A percentile compares a stretch with the other conserved stretches of the same genome.
phyloP scores from a whole-genome alignment of 1,140 invertebrate species.

The Drosophila asahinai region DNA sequence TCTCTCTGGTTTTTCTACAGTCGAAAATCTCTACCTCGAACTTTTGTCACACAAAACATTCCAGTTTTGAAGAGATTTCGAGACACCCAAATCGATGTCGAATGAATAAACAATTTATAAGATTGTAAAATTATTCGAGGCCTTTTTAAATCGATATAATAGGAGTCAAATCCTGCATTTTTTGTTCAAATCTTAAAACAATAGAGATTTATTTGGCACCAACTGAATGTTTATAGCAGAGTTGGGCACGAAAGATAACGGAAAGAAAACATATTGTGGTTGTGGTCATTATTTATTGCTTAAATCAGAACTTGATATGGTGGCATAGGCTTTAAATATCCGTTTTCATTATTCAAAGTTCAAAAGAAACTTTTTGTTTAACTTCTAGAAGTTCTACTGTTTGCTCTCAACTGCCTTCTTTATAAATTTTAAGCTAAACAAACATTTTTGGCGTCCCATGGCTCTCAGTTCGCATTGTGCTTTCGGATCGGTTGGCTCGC shows the following conservation, averaged over 20 bases:
- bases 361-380: too few relatives aligned
- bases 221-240: too few relatives aligned
- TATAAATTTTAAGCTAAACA: slow-evolving; percentile 15
- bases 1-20: slow-evolving; percentile 2
- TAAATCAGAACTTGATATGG: too few relatives aligned
- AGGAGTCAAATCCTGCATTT: too few relatives aligned
- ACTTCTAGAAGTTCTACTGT: slow-evolving; percentile 1
- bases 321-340: too few relatives aligned
- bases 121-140: neutral
- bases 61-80: slow-evolving; percentile 5
- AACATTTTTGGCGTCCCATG: slow-evolving; percentile 51
- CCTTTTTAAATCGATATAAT: too few relatives aligned
- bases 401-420: neutral
- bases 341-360: neutral
- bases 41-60: neutral
- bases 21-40: slow-evolving; percentile 16
- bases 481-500: slow-evolving; percentile 31
- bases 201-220: too few relatives aligned
- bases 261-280: too few relatives aligned
- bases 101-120: neutral
- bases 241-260: too few relatives aligned
- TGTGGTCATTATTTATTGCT: too few relatives aligned
- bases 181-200: too few relatives aligned
- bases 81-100: neutral
- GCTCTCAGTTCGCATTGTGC: slow-evolving; percentile 55